Evolutionary conservation across 2,888 invertebrate species (phyloP), one percentile per base, ranked within the genome.

Genomic region (Dryadula phaetusa): DNA sequence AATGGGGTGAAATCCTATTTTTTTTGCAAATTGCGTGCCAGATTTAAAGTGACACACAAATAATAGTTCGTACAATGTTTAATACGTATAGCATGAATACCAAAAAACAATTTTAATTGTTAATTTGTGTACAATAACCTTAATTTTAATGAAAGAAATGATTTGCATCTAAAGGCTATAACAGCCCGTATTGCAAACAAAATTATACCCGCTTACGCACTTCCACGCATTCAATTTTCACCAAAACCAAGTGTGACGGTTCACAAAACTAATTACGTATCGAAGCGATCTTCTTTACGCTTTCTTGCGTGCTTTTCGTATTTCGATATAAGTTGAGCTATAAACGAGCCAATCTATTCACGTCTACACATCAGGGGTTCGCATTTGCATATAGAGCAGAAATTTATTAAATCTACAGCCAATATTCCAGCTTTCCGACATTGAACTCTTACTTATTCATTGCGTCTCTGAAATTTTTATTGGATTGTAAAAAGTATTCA

Each of bases 331-430:
- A 92, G 92, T 92, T 91, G 92, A 91, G 92, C 86, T 90, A 89
- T 92, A 92, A 92, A 92, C 92, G 92, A 90, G 86, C 92, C 92
- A 92, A 92, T 92, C 92, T 92, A 92, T 92, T 92, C 92, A 90
- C 91, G 92, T 92, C 92, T 92, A 92, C 92, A 92, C 92, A 92
- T 92, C 92, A 92, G 90, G 90, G 90, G 89, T 89, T 86, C 90
- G 84, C 88, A 92, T 92, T 92, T 92, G 92, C 92, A 92, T 92
- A 92, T 92, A 92, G 90, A 92, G 91, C 90, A 91, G 91, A 91
- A 92, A 92, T 92, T 92, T 92, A 92, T 92, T 92, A 92, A 92
- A 92, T 92, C 92, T 92, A 92, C 91, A 88, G 91, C 90, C 92
- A 92, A 92, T 92, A 92, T 91, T 73, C 86, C 87, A 81, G 84